Conservation (phyloP, 2,113 vertebrate species). For the Corvus hawaiiensis region DNA sequence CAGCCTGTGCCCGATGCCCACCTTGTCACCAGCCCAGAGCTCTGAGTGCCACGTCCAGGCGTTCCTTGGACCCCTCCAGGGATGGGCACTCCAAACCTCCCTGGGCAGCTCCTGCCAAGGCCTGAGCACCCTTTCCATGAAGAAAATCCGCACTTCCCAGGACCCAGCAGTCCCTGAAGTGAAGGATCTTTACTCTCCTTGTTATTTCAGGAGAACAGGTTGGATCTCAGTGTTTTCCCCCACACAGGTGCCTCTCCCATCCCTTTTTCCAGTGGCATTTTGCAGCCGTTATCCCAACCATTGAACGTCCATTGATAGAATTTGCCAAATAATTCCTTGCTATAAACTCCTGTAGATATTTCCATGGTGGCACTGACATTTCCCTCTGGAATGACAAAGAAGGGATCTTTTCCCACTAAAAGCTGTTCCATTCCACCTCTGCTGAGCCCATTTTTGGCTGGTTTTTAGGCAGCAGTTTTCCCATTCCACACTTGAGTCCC, state of each 20-base stretch:
- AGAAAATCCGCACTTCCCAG: not conserved
- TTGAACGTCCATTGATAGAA: not conserved
- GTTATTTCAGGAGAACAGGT: not conserved
- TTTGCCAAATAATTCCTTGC: not conserved
- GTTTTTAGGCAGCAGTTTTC: not conserved
- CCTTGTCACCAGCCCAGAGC: not conserved
- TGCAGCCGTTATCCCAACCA: not conserved
- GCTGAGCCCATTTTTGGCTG: not conserved
- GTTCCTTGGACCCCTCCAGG: not conserved
- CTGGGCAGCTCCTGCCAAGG: not conserved
- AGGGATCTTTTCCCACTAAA: not conserved
- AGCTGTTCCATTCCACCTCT: not conserved
- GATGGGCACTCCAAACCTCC: not conserved
- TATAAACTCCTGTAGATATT: not conserved
- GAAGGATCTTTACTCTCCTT: not conserved
- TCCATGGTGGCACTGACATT: not conserved
- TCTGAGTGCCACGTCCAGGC: not conserved
- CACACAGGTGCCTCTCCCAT: not conserved
- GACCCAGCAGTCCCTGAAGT: no score
- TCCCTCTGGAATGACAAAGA: slow-evolving; percentile 8
- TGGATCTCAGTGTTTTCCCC: not conserved
- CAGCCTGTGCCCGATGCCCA: not conserved
- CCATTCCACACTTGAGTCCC: not conserved
- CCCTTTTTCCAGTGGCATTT: not conserved
- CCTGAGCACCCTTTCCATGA: not conserved